Conservation (phyloP, 2,797 vertebrate genomes). For the Chromobotia macracanthus region DNA sequence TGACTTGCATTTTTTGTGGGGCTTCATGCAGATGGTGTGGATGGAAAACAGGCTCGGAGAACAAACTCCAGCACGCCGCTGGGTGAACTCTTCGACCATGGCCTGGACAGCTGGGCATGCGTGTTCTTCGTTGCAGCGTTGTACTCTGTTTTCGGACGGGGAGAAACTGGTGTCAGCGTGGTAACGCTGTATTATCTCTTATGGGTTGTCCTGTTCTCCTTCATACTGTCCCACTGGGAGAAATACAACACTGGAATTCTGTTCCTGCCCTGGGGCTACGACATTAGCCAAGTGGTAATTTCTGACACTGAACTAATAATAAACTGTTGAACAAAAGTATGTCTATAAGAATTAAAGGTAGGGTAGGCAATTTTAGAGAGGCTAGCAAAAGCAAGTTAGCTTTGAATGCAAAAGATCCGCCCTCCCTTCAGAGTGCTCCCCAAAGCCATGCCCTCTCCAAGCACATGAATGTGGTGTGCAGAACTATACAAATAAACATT, state of each 20-base stretch:
- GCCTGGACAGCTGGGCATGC: slow-evolving; percentile 97
- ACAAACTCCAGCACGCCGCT: slow-evolving; percentile 95
- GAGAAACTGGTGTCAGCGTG: slow-evolving; percentile 86
- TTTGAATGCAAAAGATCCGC: no score
- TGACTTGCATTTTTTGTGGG: background rate
- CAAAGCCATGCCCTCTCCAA: no score
- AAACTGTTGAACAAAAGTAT: background rate
- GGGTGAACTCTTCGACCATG: slow-evolving; percentile 97
- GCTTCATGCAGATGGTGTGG: slow-evolving; percentile 85
- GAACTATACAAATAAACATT: no score
- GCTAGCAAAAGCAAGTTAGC: no score
- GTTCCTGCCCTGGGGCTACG: slow-evolving; percentile 98
- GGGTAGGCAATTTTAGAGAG: no score
- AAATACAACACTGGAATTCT: slow-evolving; percentile 98
- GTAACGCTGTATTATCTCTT: slow-evolving; percentile 88
- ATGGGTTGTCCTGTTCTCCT: slow-evolving; percentile 97
- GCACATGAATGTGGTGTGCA: no score
- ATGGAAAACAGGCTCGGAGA: slow-evolving; percentile 96
- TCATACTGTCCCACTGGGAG: slow-evolving; percentile 99
- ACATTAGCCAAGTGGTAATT: slow-evolving; percentile 96
- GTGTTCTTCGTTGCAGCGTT: slow-evolving; percentile 94
- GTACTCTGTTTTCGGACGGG: slow-evolving; percentile 95
- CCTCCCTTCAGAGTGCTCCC: no score
- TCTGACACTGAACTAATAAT: slow-evolving; percentile 47
- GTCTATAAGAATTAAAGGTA: background rate